Evolutionary conservation across 30 jellyfish, hydroid and myxozoan genomes (phyloP).

Genomic region (Haliclystus octoradiatus): DNA sequence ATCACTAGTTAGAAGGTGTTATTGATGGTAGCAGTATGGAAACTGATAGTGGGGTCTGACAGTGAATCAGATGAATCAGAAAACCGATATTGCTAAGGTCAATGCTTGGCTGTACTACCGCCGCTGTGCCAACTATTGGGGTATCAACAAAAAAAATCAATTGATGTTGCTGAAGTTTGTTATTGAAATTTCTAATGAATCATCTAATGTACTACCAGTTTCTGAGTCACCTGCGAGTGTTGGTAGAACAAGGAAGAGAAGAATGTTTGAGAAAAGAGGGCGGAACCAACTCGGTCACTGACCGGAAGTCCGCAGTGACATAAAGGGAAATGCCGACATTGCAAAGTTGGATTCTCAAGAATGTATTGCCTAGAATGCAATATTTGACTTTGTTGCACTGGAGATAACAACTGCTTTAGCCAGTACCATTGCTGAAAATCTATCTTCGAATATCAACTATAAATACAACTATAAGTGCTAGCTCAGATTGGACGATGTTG

Average conservation of each 20-base stretch:
- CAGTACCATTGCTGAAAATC: too few relatives aligned
- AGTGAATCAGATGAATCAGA: too few relatives aligned
- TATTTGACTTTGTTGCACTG: conserved; percentile 21
- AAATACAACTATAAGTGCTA: too few relatives aligned
- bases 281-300: conserved; percentile 22
- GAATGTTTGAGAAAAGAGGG: conserved; percentile 23
- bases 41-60: too few relatives aligned
- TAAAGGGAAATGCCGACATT: conserved; percentile 12
- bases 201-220: conserved; percentile 5
- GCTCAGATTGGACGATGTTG: too few relatives aligned
- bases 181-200: conserved; percentile 24
- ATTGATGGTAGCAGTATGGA: too few relatives aligned
- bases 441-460: too few relatives aligned
- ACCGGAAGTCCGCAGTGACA: conserved; percentile 14
- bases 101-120: conserved; percentile 49
- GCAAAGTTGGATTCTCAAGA: conserved; percentile 17
- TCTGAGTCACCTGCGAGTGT: background rate
- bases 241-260: conserved; percentile 47
- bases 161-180: conserved; percentile 18
- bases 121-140: conserved; percentile 23
- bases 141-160: conserved; percentile 8
- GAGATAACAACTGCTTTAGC: conserved; percentile 14
- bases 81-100: conserved; percentile 44
- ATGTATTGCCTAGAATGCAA: conserved; percentile 11
- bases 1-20: too few relatives aligned